phyloP scores from a whole-genome alignment of 2,797 vertebrate genomes.

The Chrysocyon brachyurus region DNA sequence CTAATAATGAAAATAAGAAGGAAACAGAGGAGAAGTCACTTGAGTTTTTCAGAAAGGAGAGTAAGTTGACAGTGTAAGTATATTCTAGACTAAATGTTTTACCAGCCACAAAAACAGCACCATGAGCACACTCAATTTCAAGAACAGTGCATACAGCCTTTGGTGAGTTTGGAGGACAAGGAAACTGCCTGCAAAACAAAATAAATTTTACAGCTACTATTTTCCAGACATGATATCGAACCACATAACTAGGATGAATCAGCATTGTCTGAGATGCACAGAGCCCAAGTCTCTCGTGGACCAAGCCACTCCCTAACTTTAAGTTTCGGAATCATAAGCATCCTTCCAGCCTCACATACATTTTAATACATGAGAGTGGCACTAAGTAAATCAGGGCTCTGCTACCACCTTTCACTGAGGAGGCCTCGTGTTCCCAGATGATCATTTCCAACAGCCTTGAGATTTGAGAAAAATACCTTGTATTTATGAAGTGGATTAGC shows the following conservation, averaged over 20 bases:
- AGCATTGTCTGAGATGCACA: neutral
- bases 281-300: neutral
- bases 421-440: neutral
- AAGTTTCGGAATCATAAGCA: neutral
- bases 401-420: neutral
- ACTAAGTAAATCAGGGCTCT: neutral
- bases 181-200: conserved; percentile 91
- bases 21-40: conserved; percentile 25
- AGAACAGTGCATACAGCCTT: conserved; percentile 89
- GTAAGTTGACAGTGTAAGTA: neutral
- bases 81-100: conserved; percentile 80
- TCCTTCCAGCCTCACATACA: neutral
- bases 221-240: conserved; percentile 39
- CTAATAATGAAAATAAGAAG: conserved; percentile 56
- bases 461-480: neutral
- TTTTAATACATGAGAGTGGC: neutral
- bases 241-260: conserved; percentile 54
- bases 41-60: conserved; percentile 32
- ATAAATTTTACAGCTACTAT: conserved; percentile 57
- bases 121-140: conserved; percentile 94
- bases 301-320: neutral
- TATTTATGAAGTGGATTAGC: neutral
- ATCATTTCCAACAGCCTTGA: conserved; percentile 43
- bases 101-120: conserved; percentile 96
- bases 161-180: conserved; percentile 91